Conservation (phyloP, 2,113 vertebrate species). For the Castor canadensis region DNA sequence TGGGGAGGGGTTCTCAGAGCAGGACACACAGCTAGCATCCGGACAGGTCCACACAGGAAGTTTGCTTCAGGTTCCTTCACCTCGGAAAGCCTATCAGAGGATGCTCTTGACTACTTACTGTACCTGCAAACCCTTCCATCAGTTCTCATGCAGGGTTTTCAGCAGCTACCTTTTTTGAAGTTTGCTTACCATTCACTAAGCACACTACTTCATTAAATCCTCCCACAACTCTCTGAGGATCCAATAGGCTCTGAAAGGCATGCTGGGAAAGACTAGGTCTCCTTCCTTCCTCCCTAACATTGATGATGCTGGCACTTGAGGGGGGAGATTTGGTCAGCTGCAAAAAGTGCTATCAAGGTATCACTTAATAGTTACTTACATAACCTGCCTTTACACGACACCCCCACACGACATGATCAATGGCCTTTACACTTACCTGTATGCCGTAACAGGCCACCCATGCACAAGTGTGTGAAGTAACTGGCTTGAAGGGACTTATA, state of each 20-base stretch:
- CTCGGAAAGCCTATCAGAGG: background rate
- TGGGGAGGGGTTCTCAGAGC: background rate
- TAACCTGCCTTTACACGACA: conserved; percentile 5
- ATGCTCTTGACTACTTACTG: background rate
- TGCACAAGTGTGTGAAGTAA: background rate
- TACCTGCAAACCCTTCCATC: background rate
- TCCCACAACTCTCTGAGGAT: background rate
- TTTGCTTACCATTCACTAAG: background rate
- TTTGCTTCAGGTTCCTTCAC: no score
- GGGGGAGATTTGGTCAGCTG: background rate
- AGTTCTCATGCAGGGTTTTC: background rate
- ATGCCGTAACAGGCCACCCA: background rate
- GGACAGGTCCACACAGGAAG: no score
- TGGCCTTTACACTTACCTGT: background rate
- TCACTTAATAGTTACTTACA: conserved; percentile 4
- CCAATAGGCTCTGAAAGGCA: background rate
- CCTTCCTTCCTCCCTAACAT: background rate
- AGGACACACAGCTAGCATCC: accelerated
- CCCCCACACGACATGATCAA: conserved; percentile 26
- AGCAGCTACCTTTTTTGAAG: no score
- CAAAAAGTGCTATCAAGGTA: background rate
- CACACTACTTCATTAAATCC: background rate
- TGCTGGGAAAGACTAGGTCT: background rate
- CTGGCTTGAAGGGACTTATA: conserved; percentile 43
- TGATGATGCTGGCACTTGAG: background rate